Conservation (phyloP, 2,888 invertebrate species). For the Sisyra terminalis region DNA sequence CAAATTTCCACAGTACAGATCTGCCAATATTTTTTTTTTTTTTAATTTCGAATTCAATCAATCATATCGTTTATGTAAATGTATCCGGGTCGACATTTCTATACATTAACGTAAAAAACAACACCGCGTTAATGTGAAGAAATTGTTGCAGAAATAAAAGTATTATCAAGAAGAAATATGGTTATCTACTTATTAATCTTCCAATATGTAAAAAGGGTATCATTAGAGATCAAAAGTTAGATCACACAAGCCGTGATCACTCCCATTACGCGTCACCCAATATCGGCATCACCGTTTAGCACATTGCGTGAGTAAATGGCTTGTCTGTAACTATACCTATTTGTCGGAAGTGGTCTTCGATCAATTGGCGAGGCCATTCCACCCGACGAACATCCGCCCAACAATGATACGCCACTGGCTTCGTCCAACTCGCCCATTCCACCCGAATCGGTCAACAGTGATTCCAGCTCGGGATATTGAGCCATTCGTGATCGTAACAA, state of each 20-base stretch:
- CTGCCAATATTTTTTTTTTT: too few relatives aligned
- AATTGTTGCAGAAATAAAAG: not conserved
- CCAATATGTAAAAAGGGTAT: not conserved
- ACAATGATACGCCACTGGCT: conserved; percentile 19
- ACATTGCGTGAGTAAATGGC: conserved; percentile 46
- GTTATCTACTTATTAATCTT: not conserved
- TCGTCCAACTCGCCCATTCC: conserved; percentile 38
- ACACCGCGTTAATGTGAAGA: not conserved
- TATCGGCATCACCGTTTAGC: conserved; percentile 37
- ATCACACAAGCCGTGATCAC: conserved; percentile 72
- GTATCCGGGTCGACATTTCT: too few relatives aligned
- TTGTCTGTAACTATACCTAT: conserved; percentile 54
- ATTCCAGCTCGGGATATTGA: conserved; percentile 33
- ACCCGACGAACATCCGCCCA: conserved; percentile 18
- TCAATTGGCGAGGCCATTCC: conserved; percentile 36
- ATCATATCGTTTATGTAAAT: too few relatives aligned
- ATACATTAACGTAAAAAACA: too few relatives aligned
- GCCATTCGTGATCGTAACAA: conserved; percentile 53
- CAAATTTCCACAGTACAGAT: too few relatives aligned
- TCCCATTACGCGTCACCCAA: conserved; percentile 68
- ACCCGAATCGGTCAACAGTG: conserved; percentile 33
- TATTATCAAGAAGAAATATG: not conserved
- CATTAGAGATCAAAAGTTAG: conserved; percentile 22
- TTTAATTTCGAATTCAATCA: too few relatives aligned
- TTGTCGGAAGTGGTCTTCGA: conserved; percentile 30